phyloP scores from a whole-genome alignment of 1,140 invertebrate genomes.

The Bombus difficillimus region DNA sequence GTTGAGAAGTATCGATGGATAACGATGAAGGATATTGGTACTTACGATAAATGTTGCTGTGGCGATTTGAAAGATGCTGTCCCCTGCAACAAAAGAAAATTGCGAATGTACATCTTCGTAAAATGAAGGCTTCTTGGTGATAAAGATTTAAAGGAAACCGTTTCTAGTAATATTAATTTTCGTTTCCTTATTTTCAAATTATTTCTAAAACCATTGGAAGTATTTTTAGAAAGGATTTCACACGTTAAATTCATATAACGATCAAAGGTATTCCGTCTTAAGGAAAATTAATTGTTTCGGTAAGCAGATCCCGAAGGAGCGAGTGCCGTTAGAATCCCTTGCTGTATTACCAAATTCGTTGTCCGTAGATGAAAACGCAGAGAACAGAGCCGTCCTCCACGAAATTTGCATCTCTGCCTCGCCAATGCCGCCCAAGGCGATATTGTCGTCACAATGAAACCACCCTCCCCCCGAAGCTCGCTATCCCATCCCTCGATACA shows the following conservation, averaged over 20 bases:
- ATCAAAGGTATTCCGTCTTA: not conserved
- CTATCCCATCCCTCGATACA: slow-evolving; percentile 60
- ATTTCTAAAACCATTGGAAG: not conserved
- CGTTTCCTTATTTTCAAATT: not conserved
- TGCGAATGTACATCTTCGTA: not conserved
- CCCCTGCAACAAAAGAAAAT: slow-evolving; percentile 74
- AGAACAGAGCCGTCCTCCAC: slow-evolving; percentile 56
- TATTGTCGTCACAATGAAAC: slow-evolving; percentile 80
- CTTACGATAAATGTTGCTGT: slow-evolving; percentile 80
- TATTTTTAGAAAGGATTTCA: not conserved
- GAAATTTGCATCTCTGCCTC: slow-evolving; percentile 74
- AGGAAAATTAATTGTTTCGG: not conserved
- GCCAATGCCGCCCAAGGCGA: slow-evolving; percentile 78
- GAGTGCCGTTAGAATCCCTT: not conserved
- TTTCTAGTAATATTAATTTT: not conserved
- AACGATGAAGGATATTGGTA: slow-evolving; percentile 38
- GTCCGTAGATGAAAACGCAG: slow-evolving; percentile 54
- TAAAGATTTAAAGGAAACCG: not conserved
- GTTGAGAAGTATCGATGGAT: not conserved
- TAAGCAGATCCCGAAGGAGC: not conserved
- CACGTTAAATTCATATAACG: not conserved
- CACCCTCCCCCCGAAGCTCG: slow-evolving; percentile 59
- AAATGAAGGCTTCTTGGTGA: not conserved
- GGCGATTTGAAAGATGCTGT: slow-evolving; percentile 77
- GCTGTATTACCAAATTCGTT: slow-evolving; percentile 55